phyloP scores from a whole-genome alignment of 2,797 vertebrate genomes.

The Cossypha dichroa region DNA sequence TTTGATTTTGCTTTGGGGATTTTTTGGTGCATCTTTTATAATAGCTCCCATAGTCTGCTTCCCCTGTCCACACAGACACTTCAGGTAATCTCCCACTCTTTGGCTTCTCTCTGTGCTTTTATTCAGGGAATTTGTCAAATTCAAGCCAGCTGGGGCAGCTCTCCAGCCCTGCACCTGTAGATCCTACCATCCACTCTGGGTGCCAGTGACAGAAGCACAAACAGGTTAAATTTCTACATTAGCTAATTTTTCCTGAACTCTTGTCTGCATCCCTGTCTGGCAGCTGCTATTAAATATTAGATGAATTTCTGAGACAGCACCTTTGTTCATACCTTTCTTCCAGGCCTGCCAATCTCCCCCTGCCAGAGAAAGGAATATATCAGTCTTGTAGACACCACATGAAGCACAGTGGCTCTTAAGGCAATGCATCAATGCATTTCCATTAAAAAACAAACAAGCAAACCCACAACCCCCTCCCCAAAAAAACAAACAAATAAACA shows the following conservation, averaged over 20 bases:
- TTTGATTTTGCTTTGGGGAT: background rate
- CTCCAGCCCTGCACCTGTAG: background rate
- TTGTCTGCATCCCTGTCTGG: background rate
- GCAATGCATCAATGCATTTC: background rate
- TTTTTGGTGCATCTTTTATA: background rate
- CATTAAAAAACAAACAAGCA: background rate
- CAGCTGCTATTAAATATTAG: background rate
- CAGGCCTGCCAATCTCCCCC: slow-evolving; percentile 98
- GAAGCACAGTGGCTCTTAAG: background rate
- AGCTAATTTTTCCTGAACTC: background rate
- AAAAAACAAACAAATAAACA: background rate
- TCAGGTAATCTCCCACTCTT: background rate
- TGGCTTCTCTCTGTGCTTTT: background rate
- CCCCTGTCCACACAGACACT: background rate
- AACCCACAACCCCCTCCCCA: background rate
- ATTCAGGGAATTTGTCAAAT: background rate
- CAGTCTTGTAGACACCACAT: background rate
- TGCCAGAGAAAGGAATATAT: slow-evolving; percentile 75
- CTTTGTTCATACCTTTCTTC: slow-evolving; percentile 91
- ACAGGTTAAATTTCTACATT: background rate
- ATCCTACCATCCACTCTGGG: background rate
- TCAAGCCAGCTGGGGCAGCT: background rate
- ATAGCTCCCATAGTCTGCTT: background rate
- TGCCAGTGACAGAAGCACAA: background rate
- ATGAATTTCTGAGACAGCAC: background rate